phyloP scores from a whole-genome alignment of 2,888 invertebrate genomes.

The Clistopyga incitator region DNA sequence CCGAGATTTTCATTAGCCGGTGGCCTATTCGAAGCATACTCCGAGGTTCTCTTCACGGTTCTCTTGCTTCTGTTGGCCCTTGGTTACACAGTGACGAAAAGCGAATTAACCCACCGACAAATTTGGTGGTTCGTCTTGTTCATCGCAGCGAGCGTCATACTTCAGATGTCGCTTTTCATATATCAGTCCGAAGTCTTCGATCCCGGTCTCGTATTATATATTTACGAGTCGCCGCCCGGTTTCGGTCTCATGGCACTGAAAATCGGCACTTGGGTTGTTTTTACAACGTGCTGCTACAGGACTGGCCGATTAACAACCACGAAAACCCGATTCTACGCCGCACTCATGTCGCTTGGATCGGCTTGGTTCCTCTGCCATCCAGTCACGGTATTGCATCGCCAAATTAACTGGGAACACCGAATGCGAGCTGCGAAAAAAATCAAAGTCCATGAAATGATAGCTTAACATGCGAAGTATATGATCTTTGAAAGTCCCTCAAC shows the following conservation, averaged over 20 bases:
- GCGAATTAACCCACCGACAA: constrained; percentile 89
- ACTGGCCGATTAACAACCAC: constrained; percentile 75
- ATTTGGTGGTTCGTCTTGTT: constrained; percentile 92
- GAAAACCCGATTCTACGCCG: constrained; percentile 78
- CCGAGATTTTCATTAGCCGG: constrained; percentile 85
- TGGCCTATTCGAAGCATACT: constrained; percentile 89
- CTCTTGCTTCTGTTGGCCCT: constrained; percentile 93
- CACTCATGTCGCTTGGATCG: constrained; percentile 78
- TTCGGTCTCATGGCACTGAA: constrained; percentile 92
- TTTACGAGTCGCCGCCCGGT: constrained; percentile 96
- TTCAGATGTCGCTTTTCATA: constrained; percentile 91
- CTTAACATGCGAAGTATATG: too few species aligned
- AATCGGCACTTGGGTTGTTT: constrained; percentile 93
- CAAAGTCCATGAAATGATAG: too few species aligned
- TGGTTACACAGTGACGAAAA: constrained; percentile 96
- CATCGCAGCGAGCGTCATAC: constrained; percentile 90
- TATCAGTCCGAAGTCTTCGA: constrained; percentile 95
- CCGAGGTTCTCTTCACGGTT: constrained; percentile 91
- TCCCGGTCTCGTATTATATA: constrained; percentile 94
- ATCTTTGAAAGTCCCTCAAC: too few species aligned
- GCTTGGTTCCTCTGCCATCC: constrained; percentile 81
- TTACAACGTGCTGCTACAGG: constrained; percentile 85
- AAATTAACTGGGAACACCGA: background rate
- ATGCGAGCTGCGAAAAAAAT: too few species aligned
- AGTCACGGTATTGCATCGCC: constrained; percentile 73